Evolutionary conservation across 2,113 vertebrate species (phyloP), one percentile per base, ranked within the genome.

Genomic region (Nothocercus julius): DNA sequence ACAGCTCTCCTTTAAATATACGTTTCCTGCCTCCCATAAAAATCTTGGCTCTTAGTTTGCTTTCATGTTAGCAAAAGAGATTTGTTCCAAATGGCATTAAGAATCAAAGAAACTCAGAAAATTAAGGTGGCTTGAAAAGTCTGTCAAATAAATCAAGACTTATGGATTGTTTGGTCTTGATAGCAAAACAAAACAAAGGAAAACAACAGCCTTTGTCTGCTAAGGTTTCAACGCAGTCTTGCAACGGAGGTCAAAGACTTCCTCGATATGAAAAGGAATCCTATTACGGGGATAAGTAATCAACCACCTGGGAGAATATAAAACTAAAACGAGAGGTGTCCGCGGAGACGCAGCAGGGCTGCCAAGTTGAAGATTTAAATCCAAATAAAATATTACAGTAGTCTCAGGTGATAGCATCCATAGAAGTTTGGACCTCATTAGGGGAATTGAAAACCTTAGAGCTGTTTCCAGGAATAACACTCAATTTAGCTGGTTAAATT

Each of bases 371-470:
- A 96, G 95, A 86, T 93, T 89, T 95, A 67, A 96, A 87, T 96
- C 94, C 89, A 97, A 97, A 97, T 95, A 97, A 97, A 97, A 97
- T 95, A 95, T 97, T 95, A 95, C 93, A 93, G 93, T 96, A 93
- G 94, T 97, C 96, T 97, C 96, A 96, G 91, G 93, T 96, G 96
- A 96, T 96, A 97, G 95, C 95, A 96, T 97, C 95, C 90, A 94
- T 96, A 88, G 93, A 95, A 90, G 59, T 87, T 97, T 96, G 93
- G 90, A 97, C 92, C 91, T 85, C 88, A 95, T 97, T 96, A 97
- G 91, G 94, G 89, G 93, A 97, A 97, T 97, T 94, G 90, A 96
- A 96, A 95, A 97, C 87, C 84, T 97, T 91, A 96, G 91, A 96
- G 95, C 87, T 87, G 94, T 95, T 97, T 97, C 95, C 90, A 95